Base-by-base conservation (phyloP, 2,888 invertebrate species). In the Drosophila antonietae region DNA sequence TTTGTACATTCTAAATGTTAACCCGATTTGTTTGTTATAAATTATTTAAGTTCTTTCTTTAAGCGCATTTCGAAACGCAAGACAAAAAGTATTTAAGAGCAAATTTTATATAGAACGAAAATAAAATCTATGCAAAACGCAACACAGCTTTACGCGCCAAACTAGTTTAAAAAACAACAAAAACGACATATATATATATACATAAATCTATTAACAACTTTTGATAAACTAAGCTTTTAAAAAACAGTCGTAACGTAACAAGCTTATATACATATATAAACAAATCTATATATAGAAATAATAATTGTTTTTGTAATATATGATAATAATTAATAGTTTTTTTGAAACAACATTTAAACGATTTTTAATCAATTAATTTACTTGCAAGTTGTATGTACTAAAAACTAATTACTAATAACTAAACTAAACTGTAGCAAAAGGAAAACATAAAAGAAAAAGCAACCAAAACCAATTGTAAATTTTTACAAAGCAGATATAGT, bases 101-200 rank as follows among this genome's bases (percentile, higher is more conserved):
- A 83, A 81, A 70, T 80, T 81, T 73, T 68, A 81, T 74, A 81
- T 73, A 67, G 33, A 57, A 70, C 59, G 66, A 78, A 75, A 67
- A 62, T 58, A 64, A 82, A 58, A 68, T 73, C 59, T 74, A 78
- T 73, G 87, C 81, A 84, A 88, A 80, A 81, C 78, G 78, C 78
- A 88, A 86, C 81, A 87, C 86, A 86, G 88, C 88, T 86, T 86
- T 86, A 86, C 68, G 86, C 86, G 88, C 86, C 86, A 86, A 86
- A 88, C 88, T 86, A 86, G 86, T 88, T 83, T 72, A 86, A 86
- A 88, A 80, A 84, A 85, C 72, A 75, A 61, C 63, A 69, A 61
- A 56, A 65, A 78, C 44, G 20, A 44, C 10, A 44, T 46, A 46
- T 53, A 51, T 47, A 68, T 33, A 73, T 69, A 73, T 62, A 63